A percentile compares a stretch with the other conserved stretches of the same genome.
phyloP scores from a whole-genome alignment of 2,113 vertebrate species.

The Semicossyphus pulcher region DNA sequence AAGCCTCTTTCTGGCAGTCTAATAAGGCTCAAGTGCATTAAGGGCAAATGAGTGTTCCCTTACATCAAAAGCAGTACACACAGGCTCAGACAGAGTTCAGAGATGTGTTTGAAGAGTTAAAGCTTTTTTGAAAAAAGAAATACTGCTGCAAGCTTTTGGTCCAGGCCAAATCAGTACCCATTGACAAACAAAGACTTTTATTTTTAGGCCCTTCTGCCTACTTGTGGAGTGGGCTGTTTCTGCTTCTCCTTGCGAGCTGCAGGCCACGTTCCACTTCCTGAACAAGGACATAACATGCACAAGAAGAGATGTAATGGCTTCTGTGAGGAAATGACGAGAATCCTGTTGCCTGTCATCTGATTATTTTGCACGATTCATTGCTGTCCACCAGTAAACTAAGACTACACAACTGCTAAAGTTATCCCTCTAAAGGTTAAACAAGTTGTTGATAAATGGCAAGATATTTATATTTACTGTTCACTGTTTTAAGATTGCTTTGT shows the following conservation, averaged over 20 bases:
- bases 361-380: neutral
- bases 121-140: neutral
- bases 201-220: conserved; percentile 12
- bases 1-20: conserved; percentile 19
- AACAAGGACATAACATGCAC: neutral
- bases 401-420: too few relatives aligned
- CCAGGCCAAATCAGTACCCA: neutral
- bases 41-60: conserved; percentile 7
- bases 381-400: too few relatives aligned
- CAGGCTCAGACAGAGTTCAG: neutral
- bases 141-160: conserved; percentile 1
- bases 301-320: neutral
- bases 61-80: conserved; percentile 15
- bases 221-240: conserved; percentile 1
- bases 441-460: neutral
- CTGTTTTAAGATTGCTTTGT: conserved; percentile 13
- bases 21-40: conserved; percentile 17
- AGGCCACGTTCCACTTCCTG: conserved; percentile 8
- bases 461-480: neutral
- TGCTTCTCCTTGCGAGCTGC: neutral
- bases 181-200: conserved; percentile 31
- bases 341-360: neutral
- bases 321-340: conserved; percentile 20
- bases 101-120: neutral
- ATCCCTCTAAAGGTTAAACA: neutral